Percentiles rank a stretch among this genome's conserved stretches.
These are phyloP conservation scores for Misgurnus anguillicaudatus DNA, from an alignment of 2,113 vertebrate species.

Conservation along the genomic window DNA sequence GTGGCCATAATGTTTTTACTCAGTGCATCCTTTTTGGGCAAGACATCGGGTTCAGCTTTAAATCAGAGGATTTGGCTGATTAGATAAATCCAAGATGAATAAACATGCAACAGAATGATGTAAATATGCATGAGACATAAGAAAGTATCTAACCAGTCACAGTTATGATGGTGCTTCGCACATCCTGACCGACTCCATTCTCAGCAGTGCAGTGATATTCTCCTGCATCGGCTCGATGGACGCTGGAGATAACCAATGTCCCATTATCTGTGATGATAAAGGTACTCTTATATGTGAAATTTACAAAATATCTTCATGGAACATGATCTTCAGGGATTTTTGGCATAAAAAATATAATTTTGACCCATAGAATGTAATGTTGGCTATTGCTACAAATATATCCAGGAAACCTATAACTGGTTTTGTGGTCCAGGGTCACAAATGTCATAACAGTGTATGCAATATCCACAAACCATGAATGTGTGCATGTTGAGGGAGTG, in stretches of 20 bases:
- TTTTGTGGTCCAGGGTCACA: too few species aligned
- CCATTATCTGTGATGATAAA: slow-evolving; percentile 59
- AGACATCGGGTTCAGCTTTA: slow-evolving; percentile 60
- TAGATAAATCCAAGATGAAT: slow-evolving; percentile 10
- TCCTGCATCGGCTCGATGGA: slow-evolving; percentile 67
- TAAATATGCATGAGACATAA: not conserved
- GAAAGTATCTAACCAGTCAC: slow-evolving; percentile 56
- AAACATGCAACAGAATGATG: not conserved
- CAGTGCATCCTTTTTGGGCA: slow-evolving; percentile 49
- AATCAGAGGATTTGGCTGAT: slow-evolving; percentile 48
- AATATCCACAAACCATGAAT: slow-evolving; percentile 61
- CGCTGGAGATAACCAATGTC: slow-evolving; percentile 64
- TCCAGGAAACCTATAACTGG: too few species aligned
- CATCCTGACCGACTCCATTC: slow-evolving; percentile 69
- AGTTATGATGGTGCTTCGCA: slow-evolving; percentile 58
- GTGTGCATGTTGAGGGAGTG: slow-evolving; percentile 34
- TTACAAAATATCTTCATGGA: not conserved
- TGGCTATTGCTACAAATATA: too few species aligned
- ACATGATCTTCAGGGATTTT: not conserved
- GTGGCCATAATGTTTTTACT: slow-evolving; percentile 58
- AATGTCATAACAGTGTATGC: not conserved
- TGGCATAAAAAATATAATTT: too few species aligned
- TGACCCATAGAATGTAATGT: too few species aligned
- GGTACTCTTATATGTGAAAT: not conserved
- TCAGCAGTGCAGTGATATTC: slow-evolving; percentile 73